Base-by-base conservation (phyloP, 2,888 invertebrate genomes). In the Morpho helenor region DNA sequence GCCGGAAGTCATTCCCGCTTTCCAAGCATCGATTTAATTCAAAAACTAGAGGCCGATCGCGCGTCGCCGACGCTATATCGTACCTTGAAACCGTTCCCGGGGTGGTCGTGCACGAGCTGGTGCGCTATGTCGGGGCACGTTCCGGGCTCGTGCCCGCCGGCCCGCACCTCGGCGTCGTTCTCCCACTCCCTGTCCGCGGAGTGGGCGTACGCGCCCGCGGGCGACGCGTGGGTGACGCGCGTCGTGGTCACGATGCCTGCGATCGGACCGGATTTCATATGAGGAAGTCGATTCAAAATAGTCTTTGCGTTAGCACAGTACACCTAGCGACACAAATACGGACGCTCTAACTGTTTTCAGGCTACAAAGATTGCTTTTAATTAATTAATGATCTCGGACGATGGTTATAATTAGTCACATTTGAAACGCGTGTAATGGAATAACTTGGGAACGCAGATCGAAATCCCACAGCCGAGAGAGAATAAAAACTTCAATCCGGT, bases 191-290 rank as follows among this genome's bases (percentile, higher is more conserved):
- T 91, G 65, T 93, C 82, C 0, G 95, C 93, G 0, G 91, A 82
- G 73, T 94, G 94, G 0, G 96, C 94, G 76, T 93, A 72, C 7
- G 70, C 65, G 0, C 92, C 82, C 1, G 94, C 94, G 0, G 96
- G 96, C 0, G 95, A 95, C 5, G 96, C 96, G 76, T 96, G 95
- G 0, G 96, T 96, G 1, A 96, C 92, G 57, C 95, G 90, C 0
- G 95, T 94, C 2, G 94, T 95, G 8, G 96, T 96, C 23, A 96
- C 95, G 10, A 94, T 79, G 0, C 94, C 94, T 80, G 72, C 53
- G 5, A 31, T 5, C 31, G 31, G 4, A 31, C 3, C 31, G 5
- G 31, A 31, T 3, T 0, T 23, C 23, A 23, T 23, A 3, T 16
- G 5, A 31, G 4, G 1, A 3, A 31, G 31, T 31, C 31, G 31